Percentiles rank a stretch among this genome's conserved stretches.
These are phyloP conservation scores for Solen grandis DNA, from an alignment of 1,140 invertebrate species.

Conservation along the genomic window DNA sequence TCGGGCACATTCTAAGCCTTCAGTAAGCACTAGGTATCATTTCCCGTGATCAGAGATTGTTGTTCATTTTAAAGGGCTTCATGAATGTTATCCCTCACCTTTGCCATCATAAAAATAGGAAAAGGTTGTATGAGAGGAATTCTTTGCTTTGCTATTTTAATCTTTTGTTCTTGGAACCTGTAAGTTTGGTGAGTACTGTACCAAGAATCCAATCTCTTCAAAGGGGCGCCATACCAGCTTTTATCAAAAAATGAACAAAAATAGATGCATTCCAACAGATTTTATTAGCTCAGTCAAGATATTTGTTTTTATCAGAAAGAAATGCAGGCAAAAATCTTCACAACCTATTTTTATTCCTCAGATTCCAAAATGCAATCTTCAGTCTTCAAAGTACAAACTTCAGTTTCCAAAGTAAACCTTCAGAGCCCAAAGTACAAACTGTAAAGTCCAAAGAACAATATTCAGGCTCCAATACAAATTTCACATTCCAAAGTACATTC, in stretches of 20 bases:
- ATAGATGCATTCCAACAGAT: neutral
- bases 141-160: constrained; percentile 13
- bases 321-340: neutral
- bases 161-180: constrained; percentile 4
- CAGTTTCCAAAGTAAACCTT: neutral
- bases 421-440: neutral
- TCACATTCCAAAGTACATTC: neutral
- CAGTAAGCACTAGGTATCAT: neutral
- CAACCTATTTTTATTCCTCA: no score
- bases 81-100: constrained; percentile 8
- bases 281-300: neutral
- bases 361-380: no score
- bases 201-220: constrained; percentile 12
- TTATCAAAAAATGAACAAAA: constrained; percentile 8
- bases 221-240: neutral
- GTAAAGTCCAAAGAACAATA: neutral
- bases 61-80: no score
- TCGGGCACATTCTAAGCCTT: neutral
- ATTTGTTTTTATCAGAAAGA: neutral
- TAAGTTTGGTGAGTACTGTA: constrained; percentile 31
- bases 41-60: neutral
- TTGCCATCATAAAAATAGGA: constrained; percentile 5
- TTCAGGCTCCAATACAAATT: neutral
- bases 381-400: neutral
- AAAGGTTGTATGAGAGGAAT: neutral